These are phyloP conservation scores for Litocranius walleri DNA, from an alignment of 2,113 vertebrate species.

Conservation along the genomic window DNA sequence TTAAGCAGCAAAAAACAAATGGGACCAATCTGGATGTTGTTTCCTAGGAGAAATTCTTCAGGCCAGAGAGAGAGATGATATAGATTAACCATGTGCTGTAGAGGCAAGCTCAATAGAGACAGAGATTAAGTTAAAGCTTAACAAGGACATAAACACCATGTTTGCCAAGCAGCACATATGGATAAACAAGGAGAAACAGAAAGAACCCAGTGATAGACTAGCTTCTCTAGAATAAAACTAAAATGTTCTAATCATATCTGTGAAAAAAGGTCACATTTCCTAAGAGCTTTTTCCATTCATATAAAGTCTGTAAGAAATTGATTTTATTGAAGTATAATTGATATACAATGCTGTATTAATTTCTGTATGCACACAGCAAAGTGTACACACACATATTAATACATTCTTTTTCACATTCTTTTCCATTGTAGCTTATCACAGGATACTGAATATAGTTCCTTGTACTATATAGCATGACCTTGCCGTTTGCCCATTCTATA, in stretches of 20 bases:
- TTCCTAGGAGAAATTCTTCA: not conserved
- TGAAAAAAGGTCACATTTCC: not conserved
- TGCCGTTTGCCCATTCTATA: not conserved
- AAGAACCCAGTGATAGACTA: not conserved
- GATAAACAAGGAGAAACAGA: not conserved
- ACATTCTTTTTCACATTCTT: not conserved
- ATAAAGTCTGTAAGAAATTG: not conserved
- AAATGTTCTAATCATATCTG: not conserved
- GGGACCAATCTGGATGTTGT: slow-evolving; percentile 8
- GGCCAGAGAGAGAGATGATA: not conserved
- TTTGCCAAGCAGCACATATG: not conserved
- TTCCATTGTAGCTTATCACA: not conserved
- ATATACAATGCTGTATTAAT: not conserved
- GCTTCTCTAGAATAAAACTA: not conserved
- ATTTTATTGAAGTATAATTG: not conserved
- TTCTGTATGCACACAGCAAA: not conserved
- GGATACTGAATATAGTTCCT: not conserved
- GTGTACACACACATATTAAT: not conserved
- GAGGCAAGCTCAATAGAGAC: not conserved
- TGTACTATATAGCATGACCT: not conserved
- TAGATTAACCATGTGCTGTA: not conserved
- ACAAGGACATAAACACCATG: not conserved
- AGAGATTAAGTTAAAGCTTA: not conserved
- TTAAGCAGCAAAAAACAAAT: not conserved
- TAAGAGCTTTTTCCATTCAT: not conserved